Conservation (phyloP, 2,113 vertebrate genomes). For the Gadus macrocephalus region DNA sequence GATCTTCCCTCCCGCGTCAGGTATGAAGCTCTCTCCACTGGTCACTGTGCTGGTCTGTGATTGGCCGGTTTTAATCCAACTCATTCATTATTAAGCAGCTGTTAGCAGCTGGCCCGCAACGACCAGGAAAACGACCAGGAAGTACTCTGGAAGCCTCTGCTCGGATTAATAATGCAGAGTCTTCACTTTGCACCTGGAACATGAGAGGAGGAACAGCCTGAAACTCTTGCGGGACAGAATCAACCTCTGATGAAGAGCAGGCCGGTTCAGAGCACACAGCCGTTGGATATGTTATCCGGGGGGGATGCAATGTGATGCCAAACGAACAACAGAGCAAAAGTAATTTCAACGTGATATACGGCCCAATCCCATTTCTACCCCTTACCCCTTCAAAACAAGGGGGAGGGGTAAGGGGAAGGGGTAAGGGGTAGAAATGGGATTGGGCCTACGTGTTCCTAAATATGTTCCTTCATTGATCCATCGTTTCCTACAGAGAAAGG, state of each 20-base stretch:
- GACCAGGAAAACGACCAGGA: conserved; percentile 47
- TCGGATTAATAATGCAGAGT: conserved; percentile 52
- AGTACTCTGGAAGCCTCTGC: conserved; percentile 48
- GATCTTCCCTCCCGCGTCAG: too few species aligned
- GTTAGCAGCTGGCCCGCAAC: conserved; percentile 39
- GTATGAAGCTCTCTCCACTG: too few species aligned
- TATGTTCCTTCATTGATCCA: too few species aligned
- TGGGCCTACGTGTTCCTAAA: too few species aligned
- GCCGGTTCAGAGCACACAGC: not conserved
- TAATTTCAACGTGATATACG: too few species aligned
- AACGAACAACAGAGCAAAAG: too few species aligned
- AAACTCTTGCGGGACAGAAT: not conserved
- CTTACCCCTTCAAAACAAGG: too few species aligned
- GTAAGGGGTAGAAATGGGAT: too few species aligned
- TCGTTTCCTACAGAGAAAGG: too few species aligned
- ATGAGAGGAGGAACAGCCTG: conserved; percentile 13
- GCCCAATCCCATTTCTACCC: too few species aligned
- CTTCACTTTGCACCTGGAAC: conserved; percentile 40
- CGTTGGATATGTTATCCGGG: not conserved
- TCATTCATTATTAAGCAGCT: conserved; percentile 65
- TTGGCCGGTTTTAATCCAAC: conserved; percentile 32
- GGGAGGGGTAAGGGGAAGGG: too few species aligned
- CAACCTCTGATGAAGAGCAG: not conserved
- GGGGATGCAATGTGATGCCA: too few species aligned
- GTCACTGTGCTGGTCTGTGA: not conserved